Evolutionary conservation across 2,888 invertebrate genomes (phyloP).

Genomic region (Coelogynopora nodosa): DNA sequence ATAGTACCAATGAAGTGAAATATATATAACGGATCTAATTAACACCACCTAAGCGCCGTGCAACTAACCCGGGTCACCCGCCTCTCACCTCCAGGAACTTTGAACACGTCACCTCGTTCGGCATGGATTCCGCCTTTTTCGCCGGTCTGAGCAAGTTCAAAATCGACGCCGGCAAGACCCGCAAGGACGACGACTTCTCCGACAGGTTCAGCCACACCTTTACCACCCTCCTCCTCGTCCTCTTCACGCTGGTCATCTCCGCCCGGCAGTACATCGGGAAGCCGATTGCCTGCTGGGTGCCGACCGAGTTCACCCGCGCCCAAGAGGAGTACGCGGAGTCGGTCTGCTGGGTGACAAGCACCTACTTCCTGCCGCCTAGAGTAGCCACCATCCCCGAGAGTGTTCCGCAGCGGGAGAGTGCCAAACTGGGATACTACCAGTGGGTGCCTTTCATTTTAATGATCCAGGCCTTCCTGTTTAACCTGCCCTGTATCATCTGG

Average conservation of each 20-base stretch:
- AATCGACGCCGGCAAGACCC: conserved; percentile 47
- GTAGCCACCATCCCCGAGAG: conserved; percentile 57
- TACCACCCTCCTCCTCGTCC: conserved; percentile 72
- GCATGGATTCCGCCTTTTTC: conserved; percentile 46
- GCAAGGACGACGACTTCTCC: conserved; percentile 61
- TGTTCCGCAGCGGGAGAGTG: conserved; percentile 59
- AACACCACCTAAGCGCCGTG: too few relatives aligned
- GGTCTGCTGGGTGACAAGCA: conserved; percentile 65
- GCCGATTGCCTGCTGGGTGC: conserved; percentile 80
- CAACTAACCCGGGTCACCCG: too few relatives aligned
- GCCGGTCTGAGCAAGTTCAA: conserved; percentile 44
- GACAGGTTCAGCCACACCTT: conserved; percentile 63
- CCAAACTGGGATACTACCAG: conserved; percentile 61
- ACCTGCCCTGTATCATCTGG: conserved; percentile 63
- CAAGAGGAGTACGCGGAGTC: too few relatives aligned
- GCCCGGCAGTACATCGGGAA: too few relatives aligned
- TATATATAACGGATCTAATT: too few relatives aligned
- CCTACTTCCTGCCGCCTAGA: conserved; percentile 63
- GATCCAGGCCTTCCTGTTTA: conserved; percentile 63
- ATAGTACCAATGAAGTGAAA: too few relatives aligned
- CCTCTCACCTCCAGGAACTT: too few relatives aligned
- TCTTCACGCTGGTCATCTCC: too few relatives aligned
- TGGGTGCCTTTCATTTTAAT: conserved; percentile 64
- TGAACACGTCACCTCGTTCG: too few relatives aligned
- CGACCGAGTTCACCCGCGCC: conserved; percentile 64